Base-by-base conservation (phyloP, 2,113 vertebrate genomes). In the Proteles cristata region DNA sequence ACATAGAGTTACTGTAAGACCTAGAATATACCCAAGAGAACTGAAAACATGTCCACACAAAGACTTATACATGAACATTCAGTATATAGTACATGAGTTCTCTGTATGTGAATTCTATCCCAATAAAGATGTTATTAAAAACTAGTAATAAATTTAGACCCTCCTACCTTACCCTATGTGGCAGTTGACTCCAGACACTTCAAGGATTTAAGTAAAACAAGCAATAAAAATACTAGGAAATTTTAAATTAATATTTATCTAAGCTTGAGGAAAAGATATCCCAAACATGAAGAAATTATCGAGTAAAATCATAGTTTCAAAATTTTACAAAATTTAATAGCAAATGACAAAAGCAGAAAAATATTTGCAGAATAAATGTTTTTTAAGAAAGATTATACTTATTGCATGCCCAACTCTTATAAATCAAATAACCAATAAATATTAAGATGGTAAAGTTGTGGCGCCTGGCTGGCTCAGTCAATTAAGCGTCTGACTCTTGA, bases 321-420 rank as follows among this genome's bases (percentile, higher is more conserved):
- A 85, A 33, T 53, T 48, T 83, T 63, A 71, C 14, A 79, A 71
- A 66, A 89, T 50, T 80, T 86, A 93, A 63, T 10, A 63, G 16
- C 55, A 90, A 65, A 71, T 73, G 43, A 79, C 39, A 91, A 95
- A 80, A 89, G 82, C 19, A 90, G 73, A 61, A 82, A 97, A 71
- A 53, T 61, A 69, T 33, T 63, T 83, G n/a, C n/a, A 88, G 61
- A 53, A 76, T 90, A 74, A 81, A 90, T 86, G 12, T 14, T 45
- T 90, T 66, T 82, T 82, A 16, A n/a, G 77, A 94, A 94, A 31
- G 3, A 86, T 43, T 85, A 90, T 61, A 43, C 31, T 80, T 81
- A 66, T 16, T 89, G 43, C 28, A 58, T 68, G 55, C 66, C 6
- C n/a, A 87, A 76, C 26, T 93, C 58, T 77, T 45, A 77, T 21